A percentile compares a stretch with the other conserved stretches of the same genome.
phyloP scores from a whole-genome alignment of 2,888 invertebrate genomes.

The Eilema griseolum region DNA sequence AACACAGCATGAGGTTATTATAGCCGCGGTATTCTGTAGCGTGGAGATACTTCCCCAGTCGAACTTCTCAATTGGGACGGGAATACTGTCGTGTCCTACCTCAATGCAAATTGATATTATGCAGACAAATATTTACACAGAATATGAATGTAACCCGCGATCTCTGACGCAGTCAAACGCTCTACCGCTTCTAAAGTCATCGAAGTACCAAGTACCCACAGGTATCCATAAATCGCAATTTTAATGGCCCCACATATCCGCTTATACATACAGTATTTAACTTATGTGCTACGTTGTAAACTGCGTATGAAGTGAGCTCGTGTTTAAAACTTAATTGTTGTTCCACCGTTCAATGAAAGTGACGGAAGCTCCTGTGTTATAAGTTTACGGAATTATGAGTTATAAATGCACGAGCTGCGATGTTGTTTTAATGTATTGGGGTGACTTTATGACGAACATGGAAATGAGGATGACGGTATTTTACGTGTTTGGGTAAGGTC shows the following conservation, averaged over 20 bases:
- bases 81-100: no score
- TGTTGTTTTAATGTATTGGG: conserved; percentile 16
- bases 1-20: no score
- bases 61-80: no score
- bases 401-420: conserved; percentile 8
- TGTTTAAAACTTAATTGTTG: conserved; percentile 39
- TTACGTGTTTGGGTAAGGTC: not conserved
- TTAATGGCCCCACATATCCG: conserved; percentile 26
- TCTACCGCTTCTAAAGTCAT: no score
- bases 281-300: conserved; percentile 34
- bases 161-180: no score
- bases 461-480: not conserved
- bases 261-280: conserved; percentile 36
- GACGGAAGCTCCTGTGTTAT: conserved; percentile 18
- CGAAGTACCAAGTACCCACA: not conserved
- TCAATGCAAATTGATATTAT: no score
- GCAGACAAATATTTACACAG: no score
- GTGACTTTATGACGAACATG: conserved; percentile 7
- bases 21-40: no score
- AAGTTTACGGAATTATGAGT: conserved; percentile 20
- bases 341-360: conserved; percentile 14
- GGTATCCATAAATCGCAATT: not conserved
- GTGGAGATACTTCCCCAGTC: no score
- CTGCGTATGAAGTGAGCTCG: conserved; percentile 28
- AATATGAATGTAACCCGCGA: no score